A percentile compares a stretch with the other conserved stretches of the same genome.
These are phyloP conservation scores for Cathartes aura DNA, from an alignment of 2,113 vertebrate species.

Conservation along the genomic window DNA sequence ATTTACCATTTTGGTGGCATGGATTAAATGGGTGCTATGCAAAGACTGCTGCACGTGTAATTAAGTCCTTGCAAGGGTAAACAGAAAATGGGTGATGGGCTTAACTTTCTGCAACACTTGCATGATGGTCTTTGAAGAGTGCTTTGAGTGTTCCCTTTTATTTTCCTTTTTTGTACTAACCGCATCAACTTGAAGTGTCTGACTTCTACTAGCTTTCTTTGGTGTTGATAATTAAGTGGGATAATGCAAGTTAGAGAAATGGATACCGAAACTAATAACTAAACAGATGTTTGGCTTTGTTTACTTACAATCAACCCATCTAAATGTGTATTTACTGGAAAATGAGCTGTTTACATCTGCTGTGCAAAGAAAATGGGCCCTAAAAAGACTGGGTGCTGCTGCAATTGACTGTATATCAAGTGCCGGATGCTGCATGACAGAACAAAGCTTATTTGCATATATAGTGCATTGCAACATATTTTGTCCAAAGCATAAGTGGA, in stretches of 20 bases:
- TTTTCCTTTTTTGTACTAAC: slow-evolving; percentile 78
- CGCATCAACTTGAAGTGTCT: slow-evolving; percentile 74
- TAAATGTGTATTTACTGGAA: slow-evolving; percentile 56
- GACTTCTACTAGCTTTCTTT: slow-evolving; percentile 71
- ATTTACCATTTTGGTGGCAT: slow-evolving; percentile 88
- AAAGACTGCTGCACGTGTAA: slow-evolving; percentile 83
- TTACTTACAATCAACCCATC: slow-evolving; percentile 60
- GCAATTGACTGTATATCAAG: slow-evolving; percentile 62
- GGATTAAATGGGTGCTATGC: slow-evolving; percentile 83
- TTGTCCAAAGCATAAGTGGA: slow-evolving; percentile 60
- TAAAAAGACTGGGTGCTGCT: slow-evolving; percentile 63
- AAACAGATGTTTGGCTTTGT: slow-evolving; percentile 67
- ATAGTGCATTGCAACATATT: slow-evolving; percentile 68
- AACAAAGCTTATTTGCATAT: slow-evolving; percentile 60
- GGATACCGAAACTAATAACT: slow-evolving; percentile 74
- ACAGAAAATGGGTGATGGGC: slow-evolving; percentile 57
- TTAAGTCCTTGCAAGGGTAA: slow-evolving; percentile 73
- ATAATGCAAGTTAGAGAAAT: slow-evolving; percentile 67
- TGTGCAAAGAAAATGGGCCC: slow-evolving; percentile 47
- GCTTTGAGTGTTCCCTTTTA: slow-evolving; percentile 75
- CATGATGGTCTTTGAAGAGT: slow-evolving; percentile 76
- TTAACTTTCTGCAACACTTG: slow-evolving; percentile 75
- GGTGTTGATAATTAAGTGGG: slow-evolving; percentile 69
- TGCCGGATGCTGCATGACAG: slow-evolving; percentile 72
- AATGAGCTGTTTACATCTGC: slow-evolving; percentile 63